Conservation (phyloP, 2,797 vertebrate species). For the Syndactyla subalaris region DNA sequence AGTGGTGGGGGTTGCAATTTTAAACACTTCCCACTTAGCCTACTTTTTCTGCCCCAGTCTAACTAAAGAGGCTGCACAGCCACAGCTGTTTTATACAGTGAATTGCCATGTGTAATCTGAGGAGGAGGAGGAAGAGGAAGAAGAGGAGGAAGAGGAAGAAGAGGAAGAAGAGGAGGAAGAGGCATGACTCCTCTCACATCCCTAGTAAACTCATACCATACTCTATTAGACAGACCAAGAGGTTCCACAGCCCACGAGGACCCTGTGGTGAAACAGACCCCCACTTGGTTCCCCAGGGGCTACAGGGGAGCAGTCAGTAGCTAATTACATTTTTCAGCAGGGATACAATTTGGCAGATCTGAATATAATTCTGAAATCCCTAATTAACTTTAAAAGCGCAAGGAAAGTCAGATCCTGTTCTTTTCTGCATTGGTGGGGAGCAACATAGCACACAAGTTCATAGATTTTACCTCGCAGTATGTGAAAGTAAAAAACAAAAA, state of each 20-base stretch:
- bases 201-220: neutral
- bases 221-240: neutral
- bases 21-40: neutral
- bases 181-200: neutral
- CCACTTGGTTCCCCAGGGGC: neutral
- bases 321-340: neutral
- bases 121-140: neutral
- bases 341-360: neutral
- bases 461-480: neutral
- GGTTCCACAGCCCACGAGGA: neutral
- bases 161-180: neutral
- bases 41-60: neutral
- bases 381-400: neutral
- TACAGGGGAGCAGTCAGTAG: neutral
- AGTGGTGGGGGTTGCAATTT: neutral
- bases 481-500: neutral
- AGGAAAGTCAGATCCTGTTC: neutral
- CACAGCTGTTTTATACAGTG: neutral
- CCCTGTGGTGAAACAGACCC: rapidly evolving
- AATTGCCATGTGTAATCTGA: rapidly evolving
- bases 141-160: too few species aligned
- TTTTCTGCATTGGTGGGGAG: neutral
- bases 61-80: neutral
- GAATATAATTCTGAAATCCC: neutral
- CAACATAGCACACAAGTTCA: neutral